Conservation (phyloP, 2,888 invertebrate genomes). For the Helobdella robusta region DNA sequence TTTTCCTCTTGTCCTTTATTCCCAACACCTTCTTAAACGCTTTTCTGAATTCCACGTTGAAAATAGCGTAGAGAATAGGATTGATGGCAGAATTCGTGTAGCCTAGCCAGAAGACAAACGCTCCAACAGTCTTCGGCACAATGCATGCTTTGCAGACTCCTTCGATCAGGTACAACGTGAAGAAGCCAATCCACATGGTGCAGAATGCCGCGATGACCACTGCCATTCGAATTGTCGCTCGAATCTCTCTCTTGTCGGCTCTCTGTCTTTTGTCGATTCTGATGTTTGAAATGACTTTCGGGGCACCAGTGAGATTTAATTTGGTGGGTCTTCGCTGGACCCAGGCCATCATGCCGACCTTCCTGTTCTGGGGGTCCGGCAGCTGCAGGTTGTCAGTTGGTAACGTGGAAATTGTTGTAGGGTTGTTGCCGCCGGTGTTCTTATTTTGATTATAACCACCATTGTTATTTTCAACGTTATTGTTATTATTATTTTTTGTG, state of each 20-base stretch:
- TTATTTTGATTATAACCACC: no score
- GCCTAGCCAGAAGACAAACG: slow-evolving; percentile 48
- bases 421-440: no score
- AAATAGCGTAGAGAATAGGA: slow-evolving; percentile 48
- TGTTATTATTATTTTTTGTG: no score
- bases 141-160: slow-evolving; percentile 39
- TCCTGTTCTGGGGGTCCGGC: neutral
- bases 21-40: slow-evolving; percentile 43
- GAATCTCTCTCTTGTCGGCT: slow-evolving; percentile 43
- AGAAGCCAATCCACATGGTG: slow-evolving; percentile 50
- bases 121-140: slow-evolving; percentile 42
- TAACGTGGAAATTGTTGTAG: no score
- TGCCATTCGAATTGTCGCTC: slow-evolving; percentile 49
- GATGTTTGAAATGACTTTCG: neutral
- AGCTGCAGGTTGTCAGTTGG: neutral
- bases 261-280: slow-evolving; percentile 9
- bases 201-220: slow-evolving; percentile 49
- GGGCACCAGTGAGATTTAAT: neutral
- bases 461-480: no score
- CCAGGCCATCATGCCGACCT: neutral
- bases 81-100: slow-evolving; percentile 49
- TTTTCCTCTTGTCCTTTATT: no score
- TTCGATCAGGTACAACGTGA: slow-evolving; percentile 47
- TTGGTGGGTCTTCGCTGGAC: neutral
- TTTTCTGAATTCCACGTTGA: slow-evolving; percentile 48